Conservation (phyloP, 2,113 vertebrate genomes). For the Phaethon lepturus region DNA sequence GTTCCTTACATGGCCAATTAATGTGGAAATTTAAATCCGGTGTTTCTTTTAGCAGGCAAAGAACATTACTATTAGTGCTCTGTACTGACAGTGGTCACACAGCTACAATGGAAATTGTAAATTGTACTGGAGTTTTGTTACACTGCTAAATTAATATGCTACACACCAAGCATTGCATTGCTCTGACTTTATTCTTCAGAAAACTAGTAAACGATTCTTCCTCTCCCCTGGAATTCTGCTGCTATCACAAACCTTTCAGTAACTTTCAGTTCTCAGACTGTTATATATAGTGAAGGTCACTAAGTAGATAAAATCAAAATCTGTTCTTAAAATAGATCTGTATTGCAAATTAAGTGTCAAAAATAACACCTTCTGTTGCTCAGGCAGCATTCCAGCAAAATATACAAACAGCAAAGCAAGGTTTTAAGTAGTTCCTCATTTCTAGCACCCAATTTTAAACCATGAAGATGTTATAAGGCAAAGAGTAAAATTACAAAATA, state of each 20-base stretch:
- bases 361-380: neutral
- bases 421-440: neutral
- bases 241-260: neutral
- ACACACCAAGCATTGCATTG: neutral
- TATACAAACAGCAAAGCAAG: neutral
- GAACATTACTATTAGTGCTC: rapidly evolving
- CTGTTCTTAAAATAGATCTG: neutral
- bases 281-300: neutral
- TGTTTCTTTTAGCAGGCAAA: neutral
- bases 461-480: neutral
- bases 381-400: neutral
- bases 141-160: neutral
- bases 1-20: neutral
- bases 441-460: neutral
- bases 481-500: neutral
- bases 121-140: neutral
- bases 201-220: neutral
- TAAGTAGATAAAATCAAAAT: neutral
- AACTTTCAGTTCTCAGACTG: neutral
- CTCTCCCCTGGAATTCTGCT: neutral
- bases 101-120: neutral
- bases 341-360: neutral
- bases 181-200: neutral
- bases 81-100: neutral
- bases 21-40: neutral